Base-by-base conservation (phyloP, 2,888 invertebrate species). In the Colostygia pectinataria region DNA sequence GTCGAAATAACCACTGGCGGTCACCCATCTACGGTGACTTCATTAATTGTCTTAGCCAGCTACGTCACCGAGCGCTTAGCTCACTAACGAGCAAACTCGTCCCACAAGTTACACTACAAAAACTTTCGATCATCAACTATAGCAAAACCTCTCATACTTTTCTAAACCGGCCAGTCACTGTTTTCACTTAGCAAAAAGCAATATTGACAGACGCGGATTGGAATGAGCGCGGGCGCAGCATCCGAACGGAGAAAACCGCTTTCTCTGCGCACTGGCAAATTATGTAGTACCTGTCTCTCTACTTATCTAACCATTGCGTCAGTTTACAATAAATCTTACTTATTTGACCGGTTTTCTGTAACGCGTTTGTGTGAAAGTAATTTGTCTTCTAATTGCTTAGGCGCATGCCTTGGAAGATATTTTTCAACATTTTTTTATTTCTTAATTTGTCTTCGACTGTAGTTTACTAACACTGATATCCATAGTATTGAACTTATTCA, bases 161-260 rank as follows among this genome's bases (percentile, higher is more conserved):
- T 45, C 40, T 40, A 34, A 40, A 15, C 7, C 24, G 15, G 12
- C 29, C 13, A 15, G 28, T 40, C 18, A 27, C n/a, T 28, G 37
- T 44, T 49, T 50, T 50, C 41, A 41, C 50, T 41, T 25, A 10
- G 33, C 29, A 31, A 44, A 25, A 25, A 29, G 13, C n/a, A 28
- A 24, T 44, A 41, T 41, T 32, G 45, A 51, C 41, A 41, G 45
- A 42, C 4, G 8, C 18, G 24, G 36, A 14, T 33, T 23, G 39
- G 15, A 28, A 31, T 10, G 49, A 45, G 51, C 55, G 47, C 52
- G 37, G 46, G 50, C 65, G 59, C 70, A 60, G 57, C 57, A 57
- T 54, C 56, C 60, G 55, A 55, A 6, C 23, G 12, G 71, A 69
- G 80, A 80, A 80, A 80, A 71, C 77, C 46, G 74, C 78, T 82